These are phyloP conservation scores for Hanleya hanleyi DNA, from an alignment of 2,888 invertebrate species.

Conservation along the genomic window DNA sequence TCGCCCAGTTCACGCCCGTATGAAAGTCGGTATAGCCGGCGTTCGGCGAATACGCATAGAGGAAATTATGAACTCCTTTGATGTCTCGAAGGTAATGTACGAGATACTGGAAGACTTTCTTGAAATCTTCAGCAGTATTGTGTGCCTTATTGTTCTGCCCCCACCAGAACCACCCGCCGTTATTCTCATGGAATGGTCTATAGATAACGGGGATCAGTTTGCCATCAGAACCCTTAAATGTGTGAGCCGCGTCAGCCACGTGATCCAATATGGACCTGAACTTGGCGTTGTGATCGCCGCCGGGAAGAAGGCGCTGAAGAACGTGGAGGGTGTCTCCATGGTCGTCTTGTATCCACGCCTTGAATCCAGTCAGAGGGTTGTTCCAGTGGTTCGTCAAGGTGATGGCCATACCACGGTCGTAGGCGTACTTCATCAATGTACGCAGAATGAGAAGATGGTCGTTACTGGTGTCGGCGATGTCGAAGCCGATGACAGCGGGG, in stretches of 20 bases:
- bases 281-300: conserved; percentile 30
- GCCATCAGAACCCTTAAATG: conserved; percentile 27
- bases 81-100: conserved; percentile 32
- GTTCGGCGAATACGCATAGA: conserved; percentile 37
- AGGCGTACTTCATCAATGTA: conserved; percentile 25
- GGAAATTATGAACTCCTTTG: conserved; percentile 36
- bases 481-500: conserved; percentile 38
- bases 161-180: conserved; percentile 46
- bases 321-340: conserved; percentile 22
- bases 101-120: conserved; percentile 29
- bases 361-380: conserved; percentile 32
- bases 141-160: conserved; percentile 24
- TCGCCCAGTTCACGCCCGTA: neutral
- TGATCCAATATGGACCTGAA: conserved; percentile 25
- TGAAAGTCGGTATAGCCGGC: neutral
- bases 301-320: conserved; percentile 26
- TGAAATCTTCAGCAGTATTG: conserved; percentile 33
- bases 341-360: conserved; percentile 22
- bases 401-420: conserved; percentile 24
- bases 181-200: conserved; percentile 42
- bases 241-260: conserved; percentile 28
- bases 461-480: conserved; percentile 20
- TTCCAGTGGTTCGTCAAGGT: conserved; percentile 31
- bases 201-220: conserved; percentile 33
- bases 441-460: neutral